Evolutionary conservation across 1,140 invertebrate species (phyloP).

Genomic region (Micrasema minimum): DNA sequence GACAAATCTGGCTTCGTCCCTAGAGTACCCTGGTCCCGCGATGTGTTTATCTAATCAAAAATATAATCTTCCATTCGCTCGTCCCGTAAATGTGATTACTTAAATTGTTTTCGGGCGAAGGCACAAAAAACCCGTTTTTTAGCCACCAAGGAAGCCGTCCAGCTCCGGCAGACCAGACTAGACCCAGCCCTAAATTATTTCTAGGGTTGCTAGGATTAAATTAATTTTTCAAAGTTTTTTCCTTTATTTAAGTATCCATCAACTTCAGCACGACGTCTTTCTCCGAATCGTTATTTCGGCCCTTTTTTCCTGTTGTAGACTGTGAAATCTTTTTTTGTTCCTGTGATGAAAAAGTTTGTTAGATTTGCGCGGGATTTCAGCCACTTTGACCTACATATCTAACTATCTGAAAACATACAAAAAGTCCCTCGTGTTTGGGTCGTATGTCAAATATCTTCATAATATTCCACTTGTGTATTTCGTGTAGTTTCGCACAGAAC

Average conservation of each 20-base stretch:
- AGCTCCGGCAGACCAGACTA: slow-evolving; percentile 1
- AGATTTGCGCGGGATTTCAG: slow-evolving; percentile 10
- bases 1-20: slow-evolving; percentile 43
- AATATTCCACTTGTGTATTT: neutral
- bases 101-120: slow-evolving; percentile 51
- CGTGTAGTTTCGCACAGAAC: neutral
- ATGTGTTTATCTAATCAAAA: slow-evolving; percentile 54
- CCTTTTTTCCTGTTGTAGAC: slow-evolving; percentile 12
- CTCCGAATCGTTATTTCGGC: slow-evolving; percentile 29
- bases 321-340: slow-evolving; percentile 20
- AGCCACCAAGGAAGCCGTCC: slow-evolving; percentile 36
- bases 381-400: neutral
- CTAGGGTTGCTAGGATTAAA: slow-evolving; percentile 36
- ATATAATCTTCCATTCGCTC: slow-evolving; percentile 54
- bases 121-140: slow-evolving; percentile 43
- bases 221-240: slow-evolving; percentile 39
- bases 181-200: slow-evolving; percentile 34
- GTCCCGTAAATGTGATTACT: slow-evolving; percentile 52
- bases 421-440: too few relatives aligned
- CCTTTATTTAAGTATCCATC: slow-evolving; percentile 40
- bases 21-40: slow-evolving; percentile 35
- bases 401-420: too few relatives aligned
- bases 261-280: slow-evolving; percentile 27
- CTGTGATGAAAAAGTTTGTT: slow-evolving; percentile 4
- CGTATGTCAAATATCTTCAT: too few relatives aligned